Base-by-base conservation (phyloP, 2,113 vertebrate species). In the Sander vitreus region DNA sequence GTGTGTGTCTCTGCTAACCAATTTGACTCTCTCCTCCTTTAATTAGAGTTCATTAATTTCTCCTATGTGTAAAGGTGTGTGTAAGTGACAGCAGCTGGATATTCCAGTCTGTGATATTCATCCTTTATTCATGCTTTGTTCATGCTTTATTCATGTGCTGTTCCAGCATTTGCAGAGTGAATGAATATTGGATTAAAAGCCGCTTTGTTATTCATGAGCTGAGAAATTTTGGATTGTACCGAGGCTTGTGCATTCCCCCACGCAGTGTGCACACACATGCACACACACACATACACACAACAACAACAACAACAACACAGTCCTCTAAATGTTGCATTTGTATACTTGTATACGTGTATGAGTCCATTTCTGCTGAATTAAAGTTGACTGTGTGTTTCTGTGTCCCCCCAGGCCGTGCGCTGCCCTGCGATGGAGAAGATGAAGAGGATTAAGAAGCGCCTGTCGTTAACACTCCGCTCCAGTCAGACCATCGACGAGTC, bases 401-500 rank as follows among this genome's bases (percentile, higher is more conserved):
- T 88, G 63, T 76, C 6, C 84, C 69, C 74, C 15, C 90, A 99
- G 98, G 96, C 95, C 93, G 94, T 78, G 74, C 90, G 87, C 93
- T 93, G 93, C 93, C 92, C 94, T 91, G 90, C 85, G 86, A 94
- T 93, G 93, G 95, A 95, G 95, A 99, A 96, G 94, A 99, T 99
- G 98, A 99, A 99, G 96, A 97, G 97, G 93, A 97, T 99, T 85
- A 99, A 98, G 95, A 97, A 97, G 92, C 97, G 98, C 74, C 96
- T 99, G 75, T 99, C 98, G 39, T 95, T 99, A 92, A 99, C 97
- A 0, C 96, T 99, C 82, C 97, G 97, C 75, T 96, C 97, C 91
- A 99, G 98, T 92, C 97, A 99, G 93, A 99, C 97, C 82, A 97
- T 99, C 13, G 98, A 99, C 85, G 98, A 99, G 84, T 99, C 98